A percentile compares a stretch with the other conserved stretches of the same genome.
Conservation (phyloP, 1,140 invertebrate genomes). For the Batillaria attramentaria region DNA sequence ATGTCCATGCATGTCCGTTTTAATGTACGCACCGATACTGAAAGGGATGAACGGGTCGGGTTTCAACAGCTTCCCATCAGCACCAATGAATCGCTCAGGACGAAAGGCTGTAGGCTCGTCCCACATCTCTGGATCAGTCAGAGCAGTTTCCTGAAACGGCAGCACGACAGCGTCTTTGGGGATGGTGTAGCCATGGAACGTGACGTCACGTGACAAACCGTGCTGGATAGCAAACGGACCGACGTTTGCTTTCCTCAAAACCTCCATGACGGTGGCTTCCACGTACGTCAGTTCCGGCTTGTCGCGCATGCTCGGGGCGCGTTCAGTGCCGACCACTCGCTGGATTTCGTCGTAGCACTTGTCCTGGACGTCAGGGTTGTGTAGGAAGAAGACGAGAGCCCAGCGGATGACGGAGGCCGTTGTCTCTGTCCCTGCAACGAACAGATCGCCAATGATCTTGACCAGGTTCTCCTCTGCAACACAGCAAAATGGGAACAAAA, state of each 20-base stretch:
- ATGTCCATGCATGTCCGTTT: constrained; percentile 28
- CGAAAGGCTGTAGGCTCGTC: constrained; percentile 80
- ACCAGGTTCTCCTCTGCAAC: constrained; percentile 43
- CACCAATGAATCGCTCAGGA: constrained; percentile 77
- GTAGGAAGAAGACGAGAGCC: constrained; percentile 87
- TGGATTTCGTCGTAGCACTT: constrained; percentile 91
- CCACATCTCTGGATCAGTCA: constrained; percentile 73
- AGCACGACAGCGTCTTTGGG: constrained; percentile 63
- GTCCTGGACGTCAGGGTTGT: constrained; percentile 81
- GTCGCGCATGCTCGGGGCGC: constrained; percentile 42
- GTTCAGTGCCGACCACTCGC: constrained; percentile 31
- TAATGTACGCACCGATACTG: constrained; percentile 43
- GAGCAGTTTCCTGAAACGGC: constrained; percentile 59
- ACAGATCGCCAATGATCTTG: constrained; percentile 78
- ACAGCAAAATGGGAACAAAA: constrained; percentile 5
- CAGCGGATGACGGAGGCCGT: constrained; percentile 87
- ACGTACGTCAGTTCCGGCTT: constrained; percentile 43
- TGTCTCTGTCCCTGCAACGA: constrained; percentile 91
- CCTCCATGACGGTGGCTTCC: constrained; percentile 49
- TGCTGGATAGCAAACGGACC: constrained; percentile 66
- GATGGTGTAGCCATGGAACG: constrained; percentile 61
- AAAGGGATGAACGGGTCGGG: constrained; percentile 48
- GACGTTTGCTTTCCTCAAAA: constrained; percentile 37
- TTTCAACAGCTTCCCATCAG: constrained; percentile 33
- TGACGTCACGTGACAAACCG: constrained; percentile 47